Base-by-base conservation (phyloP, 37 sponge, comb jelly and placozoan genomes). In the Lycopodina hypogea region DNA sequence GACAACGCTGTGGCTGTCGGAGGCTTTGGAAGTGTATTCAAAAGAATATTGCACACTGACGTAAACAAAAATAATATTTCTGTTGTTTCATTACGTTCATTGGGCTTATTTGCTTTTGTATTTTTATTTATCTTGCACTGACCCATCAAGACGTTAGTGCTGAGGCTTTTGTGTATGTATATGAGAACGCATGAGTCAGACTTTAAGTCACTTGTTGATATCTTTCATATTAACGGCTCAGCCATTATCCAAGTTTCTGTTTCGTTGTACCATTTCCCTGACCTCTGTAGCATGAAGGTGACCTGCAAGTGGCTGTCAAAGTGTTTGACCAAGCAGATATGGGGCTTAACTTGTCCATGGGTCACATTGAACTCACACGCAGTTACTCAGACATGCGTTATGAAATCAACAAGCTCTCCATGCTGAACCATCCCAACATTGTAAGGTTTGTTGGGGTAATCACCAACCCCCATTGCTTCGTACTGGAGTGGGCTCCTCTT, bases 401-500 rank as follows among this genome's bases (percentile, higher is more conserved):
- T 38, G 92, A 91, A 66, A 40, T 91, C 59, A 84, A 83, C 77
- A 87, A 78, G 62, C 71, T 91, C 50, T 48, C 69, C 58, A 32
- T 36, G 12, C 68, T 91, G 68, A 9, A 75, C 0, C 92, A 91
- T 72, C 75, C 74, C 0, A 64, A 75, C 77, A 74, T 91, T 21
- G 88, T 91, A 3, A 53, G 63, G 51, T 80, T 87, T 40, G 63
- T 83, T 28, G 88, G 92, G 3, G 81, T 91, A 36, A 36, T 78
- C 77, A 82, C 83, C 62, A 76, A 86, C 59, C 91, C 91, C 37
- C 82, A 62, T 73, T 78, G 69, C 39, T 84, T 90, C 40, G 78
- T 90, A 26, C 79, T 90, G 62, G 87, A 90, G 77, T 86, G 87
- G 91, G 91, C 91, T n/a, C 90, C 90, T 2, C n/a, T 53, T 52